phyloP scores from a whole-genome alignment of 1,140 invertebrate genomes.

The Plectrocnemia conspersa region DNA sequence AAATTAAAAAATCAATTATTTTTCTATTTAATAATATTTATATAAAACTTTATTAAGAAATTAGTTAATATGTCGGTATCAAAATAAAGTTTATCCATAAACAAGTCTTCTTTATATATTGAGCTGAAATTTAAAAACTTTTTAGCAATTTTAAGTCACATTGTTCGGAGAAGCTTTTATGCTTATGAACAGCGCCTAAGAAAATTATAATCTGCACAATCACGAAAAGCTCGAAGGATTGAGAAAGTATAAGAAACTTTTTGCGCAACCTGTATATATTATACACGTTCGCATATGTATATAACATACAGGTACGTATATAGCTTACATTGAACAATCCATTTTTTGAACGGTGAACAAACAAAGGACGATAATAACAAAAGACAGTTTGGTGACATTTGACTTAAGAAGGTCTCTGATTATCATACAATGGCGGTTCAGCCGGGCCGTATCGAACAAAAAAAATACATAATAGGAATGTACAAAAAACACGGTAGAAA shows the following conservation, averaged over 20 bases:
- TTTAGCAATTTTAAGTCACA: no score
- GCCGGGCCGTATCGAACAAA: constrained; percentile 27
- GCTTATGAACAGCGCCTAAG: no score
- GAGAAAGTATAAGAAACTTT: no score
- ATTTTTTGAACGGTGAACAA: constrained; percentile 25
- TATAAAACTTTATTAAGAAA: not conserved
- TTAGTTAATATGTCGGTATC: not conserved
- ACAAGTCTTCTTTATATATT: no score
- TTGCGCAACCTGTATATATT: no score
- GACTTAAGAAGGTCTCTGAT: constrained; percentile 33
- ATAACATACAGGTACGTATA: no score
- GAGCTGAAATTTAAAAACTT: no score
- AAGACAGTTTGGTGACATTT: constrained; percentile 35
- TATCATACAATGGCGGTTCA: constrained; percentile 34
- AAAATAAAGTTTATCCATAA: no score
- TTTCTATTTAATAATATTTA: not conserved
- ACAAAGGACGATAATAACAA: constrained; percentile 31
- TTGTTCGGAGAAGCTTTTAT: no score
- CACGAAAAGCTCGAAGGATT: no score
- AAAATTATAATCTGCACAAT: no score
- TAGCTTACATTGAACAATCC: constrained; percentile 25
- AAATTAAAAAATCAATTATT: not conserved
- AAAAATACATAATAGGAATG: constrained; percentile 10
- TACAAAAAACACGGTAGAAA: constrained; percentile 25
- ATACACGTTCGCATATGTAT: not conserved